Evolutionary conservation across 2,888 invertebrate species (phyloP), one percentile per base, ranked within the genome.

Genomic region (Glaucopsyche alexis): DNA sequence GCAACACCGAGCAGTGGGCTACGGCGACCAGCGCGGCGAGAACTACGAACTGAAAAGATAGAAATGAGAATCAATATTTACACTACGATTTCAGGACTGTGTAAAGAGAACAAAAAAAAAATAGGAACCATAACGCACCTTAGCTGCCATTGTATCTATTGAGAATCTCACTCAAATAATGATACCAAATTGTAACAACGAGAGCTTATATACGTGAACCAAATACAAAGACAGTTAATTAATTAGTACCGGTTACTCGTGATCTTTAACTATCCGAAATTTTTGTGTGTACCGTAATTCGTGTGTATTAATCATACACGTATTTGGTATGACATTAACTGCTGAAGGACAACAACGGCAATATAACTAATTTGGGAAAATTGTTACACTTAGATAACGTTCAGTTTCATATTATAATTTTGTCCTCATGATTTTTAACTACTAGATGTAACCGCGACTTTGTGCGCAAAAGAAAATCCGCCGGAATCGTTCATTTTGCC

Each of bases 1-100:
- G 93, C 82, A 92, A 90, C 78, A 93, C 94, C 75, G 90, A 90
- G 82, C 87, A 81, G 76, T 88, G 90, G 77, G 86, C 88, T 77
- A 82, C 84, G 78, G 87, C 88, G 79, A 85, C 86, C 76, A 90
- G 79, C 83, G 94, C 83, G 83, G 94, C 82, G 82, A 92, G 84
- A 80, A 91, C 86, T 85, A 89, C 87, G 80, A 91, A 88, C 92
- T 92, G 85, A 0, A 84, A 83, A 55, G 74, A 70, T 75, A 77
- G 81, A 38, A 19, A 45, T 9, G 2, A 55, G 38, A 11, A 7
- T 38, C 13, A 60, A 60, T 60, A 13, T 55, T 55, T 11, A 5
- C 19, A 55, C 9, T 55, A 5, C 55, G 7, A 7, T 19, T 19
- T 55, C 16, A 19, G 9, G 9, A 19, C 4, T 55, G 9, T 19